phyloP scores from a whole-genome alignment of 2,888 invertebrate genomes.

The Diarsia dahlii region DNA sequence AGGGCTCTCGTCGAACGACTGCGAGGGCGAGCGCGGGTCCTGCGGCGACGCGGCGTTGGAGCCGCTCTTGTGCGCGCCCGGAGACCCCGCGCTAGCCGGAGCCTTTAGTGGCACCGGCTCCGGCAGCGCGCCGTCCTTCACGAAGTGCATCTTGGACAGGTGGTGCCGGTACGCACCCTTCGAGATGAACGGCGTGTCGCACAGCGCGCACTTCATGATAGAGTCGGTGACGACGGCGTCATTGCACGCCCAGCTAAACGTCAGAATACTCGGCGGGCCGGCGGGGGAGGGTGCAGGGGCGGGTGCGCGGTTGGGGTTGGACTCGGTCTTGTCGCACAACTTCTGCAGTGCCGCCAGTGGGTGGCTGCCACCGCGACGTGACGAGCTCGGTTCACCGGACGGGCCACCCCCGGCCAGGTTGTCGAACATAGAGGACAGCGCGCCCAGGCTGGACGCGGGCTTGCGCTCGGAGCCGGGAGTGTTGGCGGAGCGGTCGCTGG shows the following conservation, averaged over 20 bases:
- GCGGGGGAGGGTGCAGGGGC: slow-evolving; percentile 91
- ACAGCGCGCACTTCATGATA: slow-evolving; percentile 98
- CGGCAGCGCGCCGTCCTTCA: slow-evolving; percentile 96
- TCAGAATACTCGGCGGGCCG: slow-evolving; percentile 95
- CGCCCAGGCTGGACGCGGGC: slow-evolving; percentile 94
- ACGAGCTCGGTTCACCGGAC: slow-evolving; percentile 88
- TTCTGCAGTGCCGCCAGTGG: slow-evolving; percentile 98
- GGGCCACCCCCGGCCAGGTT: slow-evolving; percentile 92
- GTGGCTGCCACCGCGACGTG: slow-evolving; percentile 94
- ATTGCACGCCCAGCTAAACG: slow-evolving; percentile 98
- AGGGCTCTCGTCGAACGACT: slow-evolving; percentile 96
- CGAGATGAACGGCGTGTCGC: slow-evolving; percentile 98
- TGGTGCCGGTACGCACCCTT: slow-evolving; percentile 99
- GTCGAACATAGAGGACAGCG: slow-evolving; percentile 97
- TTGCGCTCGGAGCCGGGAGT: slow-evolving; percentile 93
- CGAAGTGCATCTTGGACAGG: slow-evolving; percentile 98
- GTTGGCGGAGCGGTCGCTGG: slow-evolving; percentile 93
- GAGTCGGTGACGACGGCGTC: slow-evolving; percentile 97
- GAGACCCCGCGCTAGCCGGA: slow-evolving; percentile 85
- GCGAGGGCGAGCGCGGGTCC: slow-evolving; percentile 91
- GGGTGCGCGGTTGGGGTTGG: slow-evolving; percentile 91
- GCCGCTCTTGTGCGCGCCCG: slow-evolving; percentile 85
- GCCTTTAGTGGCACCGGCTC: slow-evolving; percentile 93
- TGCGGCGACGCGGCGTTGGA: slow-evolving; percentile 88
- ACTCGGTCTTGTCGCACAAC: slow-evolving; percentile 98